Conservation (phyloP, 1,140 invertebrate species). For the Holotrichia oblita region DNA sequence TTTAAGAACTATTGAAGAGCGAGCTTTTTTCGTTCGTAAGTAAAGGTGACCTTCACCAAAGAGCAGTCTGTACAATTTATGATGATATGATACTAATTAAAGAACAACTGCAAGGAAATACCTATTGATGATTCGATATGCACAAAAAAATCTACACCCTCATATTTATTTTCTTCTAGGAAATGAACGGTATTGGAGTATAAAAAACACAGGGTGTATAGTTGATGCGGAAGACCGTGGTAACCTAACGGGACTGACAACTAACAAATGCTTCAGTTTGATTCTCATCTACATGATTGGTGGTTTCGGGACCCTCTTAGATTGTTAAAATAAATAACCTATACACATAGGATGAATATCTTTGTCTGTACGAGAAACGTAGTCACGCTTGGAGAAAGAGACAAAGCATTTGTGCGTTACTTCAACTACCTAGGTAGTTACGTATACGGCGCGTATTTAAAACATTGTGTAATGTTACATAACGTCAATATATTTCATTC, state of each 20-base stretch:
- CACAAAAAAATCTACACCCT: constrained; percentile 42
- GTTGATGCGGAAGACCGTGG: constrained; percentile 47
- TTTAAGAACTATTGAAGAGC: too few relatives aligned
- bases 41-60: background rate
- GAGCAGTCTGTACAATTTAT: background rate
- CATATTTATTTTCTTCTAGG: constrained; percentile 47
- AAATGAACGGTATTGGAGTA: constrained; percentile 47
- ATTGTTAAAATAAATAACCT: constrained; percentile 22
- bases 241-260: constrained; percentile 47
- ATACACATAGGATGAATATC: constrained; percentile 4
- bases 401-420: constrained; percentile 3
- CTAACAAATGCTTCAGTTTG: constrained; percentile 48
- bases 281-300: constrained; percentile 45
- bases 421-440: constrained; percentile 6
- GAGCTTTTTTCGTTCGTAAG: background rate
- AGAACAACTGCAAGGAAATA: background rate
- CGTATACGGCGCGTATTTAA: constrained; percentile 26
- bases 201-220: constrained; percentile 49
- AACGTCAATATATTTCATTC: constrained; percentile 37
- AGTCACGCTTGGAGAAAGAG: background rate
- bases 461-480: constrained; percentile 38
- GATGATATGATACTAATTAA: background rate
- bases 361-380: background rate
- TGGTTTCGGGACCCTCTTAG: constrained; percentile 39
- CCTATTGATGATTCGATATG: background rate